Evolutionary conservation across 2,113 vertebrate genomes (phyloP).

Genomic region (Eira barbara): DNA sequence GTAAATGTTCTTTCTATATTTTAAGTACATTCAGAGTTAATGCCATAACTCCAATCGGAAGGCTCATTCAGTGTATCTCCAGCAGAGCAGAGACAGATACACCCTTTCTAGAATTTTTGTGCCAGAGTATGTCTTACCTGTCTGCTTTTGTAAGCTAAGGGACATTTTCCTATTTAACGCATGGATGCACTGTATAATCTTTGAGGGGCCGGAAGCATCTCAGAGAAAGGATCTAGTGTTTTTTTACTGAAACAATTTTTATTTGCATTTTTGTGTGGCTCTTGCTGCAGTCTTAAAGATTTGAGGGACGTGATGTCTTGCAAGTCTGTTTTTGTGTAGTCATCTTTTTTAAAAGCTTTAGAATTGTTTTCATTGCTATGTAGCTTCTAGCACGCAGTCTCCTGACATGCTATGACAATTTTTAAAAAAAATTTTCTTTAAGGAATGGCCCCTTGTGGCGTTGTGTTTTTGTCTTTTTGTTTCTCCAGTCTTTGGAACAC

Average conservation of each 20-base stretch:
- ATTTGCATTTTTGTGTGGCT: not conserved
- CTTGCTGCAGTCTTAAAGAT: not conserved
- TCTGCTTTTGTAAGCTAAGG: not conserved
- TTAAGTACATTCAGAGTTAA: too few relatives aligned
- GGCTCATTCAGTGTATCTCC: not conserved
- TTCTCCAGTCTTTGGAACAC: slow-evolving; percentile 67
- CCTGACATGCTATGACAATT: slow-evolving; percentile 63
- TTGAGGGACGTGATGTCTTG: not conserved
- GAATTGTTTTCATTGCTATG: not conserved
- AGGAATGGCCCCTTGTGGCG: not conserved
- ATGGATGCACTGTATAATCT: not conserved
- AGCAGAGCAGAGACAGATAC: too few relatives aligned
- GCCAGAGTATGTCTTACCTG: not conserved
- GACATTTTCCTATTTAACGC: not conserved
- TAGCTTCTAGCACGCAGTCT: not conserved
- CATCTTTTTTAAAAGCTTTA: not conserved
- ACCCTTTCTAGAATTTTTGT: not conserved
- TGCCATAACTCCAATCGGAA: not conserved
- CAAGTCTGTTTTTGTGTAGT: not conserved
- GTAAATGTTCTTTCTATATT: not conserved
- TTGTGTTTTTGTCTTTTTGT: slow-evolving; percentile 9
- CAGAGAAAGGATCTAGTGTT: not conserved
- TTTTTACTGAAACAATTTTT: not conserved
- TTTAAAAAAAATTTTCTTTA: not conserved
- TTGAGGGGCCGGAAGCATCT: not conserved